Evolutionary conservation across 2,113 vertebrate genomes (phyloP).

Genomic region (Sterna hirundo): DNA sequence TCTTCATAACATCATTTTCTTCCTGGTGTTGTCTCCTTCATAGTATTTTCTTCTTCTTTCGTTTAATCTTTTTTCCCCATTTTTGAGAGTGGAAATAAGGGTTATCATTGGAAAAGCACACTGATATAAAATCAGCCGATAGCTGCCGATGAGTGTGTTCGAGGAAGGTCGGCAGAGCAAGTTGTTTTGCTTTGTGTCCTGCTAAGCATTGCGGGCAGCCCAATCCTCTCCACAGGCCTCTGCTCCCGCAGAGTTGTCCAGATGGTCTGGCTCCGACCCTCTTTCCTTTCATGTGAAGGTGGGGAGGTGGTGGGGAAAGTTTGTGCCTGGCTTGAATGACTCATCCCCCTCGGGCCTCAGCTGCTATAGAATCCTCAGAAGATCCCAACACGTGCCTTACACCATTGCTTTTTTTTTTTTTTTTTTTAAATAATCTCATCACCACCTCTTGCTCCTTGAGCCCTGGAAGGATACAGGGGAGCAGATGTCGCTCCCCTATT

Average conservation of each 20-base stretch:
- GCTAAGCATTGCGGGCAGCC: background rate
- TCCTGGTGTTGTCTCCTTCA: background rate
- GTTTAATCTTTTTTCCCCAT: background rate
- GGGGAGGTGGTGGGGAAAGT: constrained; percentile 3
- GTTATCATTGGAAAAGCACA: background rate
- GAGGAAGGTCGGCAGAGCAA: background rate
- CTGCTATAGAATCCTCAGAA: background rate
- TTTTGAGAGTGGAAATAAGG: background rate
- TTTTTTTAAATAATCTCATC: background rate
- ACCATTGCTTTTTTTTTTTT: background rate
- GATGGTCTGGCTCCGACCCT: constrained; percentile 39
- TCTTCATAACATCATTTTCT: background rate
- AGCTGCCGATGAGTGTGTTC: background rate
- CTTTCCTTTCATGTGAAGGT: constrained; percentile 21
- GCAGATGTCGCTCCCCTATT: background rate
- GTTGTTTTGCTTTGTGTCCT: constrained; percentile 25
- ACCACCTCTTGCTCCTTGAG: background rate
- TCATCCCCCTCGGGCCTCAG: background rate
- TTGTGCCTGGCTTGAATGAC: constrained; percentile 1
- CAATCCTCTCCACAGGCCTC: constrained; percentile 29
- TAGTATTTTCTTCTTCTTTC: background rate
- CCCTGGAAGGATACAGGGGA: background rate
- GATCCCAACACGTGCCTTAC: background rate
- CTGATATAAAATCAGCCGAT: background rate
- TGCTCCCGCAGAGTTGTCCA: constrained; percentile 38